These are phyloP conservation scores for Macrobrachium nipponense DNA, from an alignment of 1,140 invertebrate species.

Conservation along the genomic window DNA sequence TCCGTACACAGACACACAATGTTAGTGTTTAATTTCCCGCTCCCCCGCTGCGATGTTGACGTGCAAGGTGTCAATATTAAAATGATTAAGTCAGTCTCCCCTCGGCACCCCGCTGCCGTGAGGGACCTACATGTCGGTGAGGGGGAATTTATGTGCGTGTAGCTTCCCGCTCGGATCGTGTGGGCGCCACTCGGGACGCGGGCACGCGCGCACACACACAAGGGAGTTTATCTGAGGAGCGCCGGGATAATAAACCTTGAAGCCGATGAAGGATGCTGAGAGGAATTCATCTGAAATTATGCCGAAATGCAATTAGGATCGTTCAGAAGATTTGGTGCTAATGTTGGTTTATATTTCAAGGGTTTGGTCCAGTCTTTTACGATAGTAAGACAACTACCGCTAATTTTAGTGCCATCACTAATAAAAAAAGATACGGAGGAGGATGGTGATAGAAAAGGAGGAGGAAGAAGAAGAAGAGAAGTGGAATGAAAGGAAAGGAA, in stretches of 20 bases:
- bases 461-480: neutral
- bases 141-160: neutral
- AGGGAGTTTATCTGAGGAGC: too few species aligned
- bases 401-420: neutral
- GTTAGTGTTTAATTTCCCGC: constrained; percentile 39
- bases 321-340: too few species aligned
- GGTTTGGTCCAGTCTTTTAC: too few species aligned
- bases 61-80: constrained; percentile 43
- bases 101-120: neutral
- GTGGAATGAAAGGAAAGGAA: neutral
- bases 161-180: too few species aligned
- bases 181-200: too few species aligned
- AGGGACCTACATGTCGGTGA: neutral
- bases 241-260: too few species aligned
- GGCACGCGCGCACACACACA: too few species aligned
- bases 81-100: constrained; percentile 43
- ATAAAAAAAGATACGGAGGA: neutral
- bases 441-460: neutral
- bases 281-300: too few species aligned
- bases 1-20: neutral
- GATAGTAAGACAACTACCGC: too few species aligned
- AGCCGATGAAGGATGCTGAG: too few species aligned
- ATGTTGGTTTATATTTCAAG: too few species aligned
- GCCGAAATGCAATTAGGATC: too few species aligned
- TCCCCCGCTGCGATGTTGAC: constrained; percentile 35